These are phyloP conservation scores for Oreochromis spilurus DNA, from an alignment of 2,113 vertebrate species.

Conservation along the genomic window DNA sequence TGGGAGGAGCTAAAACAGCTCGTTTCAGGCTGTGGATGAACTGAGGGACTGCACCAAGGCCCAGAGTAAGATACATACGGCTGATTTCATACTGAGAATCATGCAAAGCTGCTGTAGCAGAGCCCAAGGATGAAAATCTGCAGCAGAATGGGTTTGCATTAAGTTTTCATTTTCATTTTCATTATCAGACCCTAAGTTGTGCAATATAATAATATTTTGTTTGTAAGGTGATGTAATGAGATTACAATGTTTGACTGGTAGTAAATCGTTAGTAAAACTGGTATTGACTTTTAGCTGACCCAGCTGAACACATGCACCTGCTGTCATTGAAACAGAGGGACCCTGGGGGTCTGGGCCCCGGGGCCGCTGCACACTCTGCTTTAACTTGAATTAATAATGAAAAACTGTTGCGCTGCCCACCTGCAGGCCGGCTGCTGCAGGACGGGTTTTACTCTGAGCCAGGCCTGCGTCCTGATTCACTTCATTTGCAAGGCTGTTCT, in stretches of 20 bases:
- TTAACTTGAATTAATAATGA: background rate
- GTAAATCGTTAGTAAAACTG: background rate
- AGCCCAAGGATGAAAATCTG: background rate
- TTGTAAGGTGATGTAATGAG: background rate
- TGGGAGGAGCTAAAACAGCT: background rate
- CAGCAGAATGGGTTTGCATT: background rate
- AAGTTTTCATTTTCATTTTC: background rate
- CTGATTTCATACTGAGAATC: background rate
- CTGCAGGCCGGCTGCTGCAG: background rate
- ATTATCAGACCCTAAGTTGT: background rate
- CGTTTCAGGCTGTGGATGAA: background rate
- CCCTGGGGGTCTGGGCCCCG: fast-evolving
- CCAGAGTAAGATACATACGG: fast-evolving
- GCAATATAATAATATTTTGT: background rate
- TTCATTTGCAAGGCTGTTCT: background rate
- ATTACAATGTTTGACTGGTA: fast-evolving
- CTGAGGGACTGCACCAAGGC: background rate
- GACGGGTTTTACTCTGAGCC: background rate
- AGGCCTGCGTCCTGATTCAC: background rate
- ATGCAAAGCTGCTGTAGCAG: background rate
- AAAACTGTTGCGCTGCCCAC: background rate
- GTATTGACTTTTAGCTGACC: background rate
- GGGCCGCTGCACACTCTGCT: background rate
- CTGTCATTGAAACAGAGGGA: background rate
- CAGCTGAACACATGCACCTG: background rate